phyloP scores from a whole-genome alignment of 2,888 invertebrate genomes.

The Pantelozetes paolii region DNA sequence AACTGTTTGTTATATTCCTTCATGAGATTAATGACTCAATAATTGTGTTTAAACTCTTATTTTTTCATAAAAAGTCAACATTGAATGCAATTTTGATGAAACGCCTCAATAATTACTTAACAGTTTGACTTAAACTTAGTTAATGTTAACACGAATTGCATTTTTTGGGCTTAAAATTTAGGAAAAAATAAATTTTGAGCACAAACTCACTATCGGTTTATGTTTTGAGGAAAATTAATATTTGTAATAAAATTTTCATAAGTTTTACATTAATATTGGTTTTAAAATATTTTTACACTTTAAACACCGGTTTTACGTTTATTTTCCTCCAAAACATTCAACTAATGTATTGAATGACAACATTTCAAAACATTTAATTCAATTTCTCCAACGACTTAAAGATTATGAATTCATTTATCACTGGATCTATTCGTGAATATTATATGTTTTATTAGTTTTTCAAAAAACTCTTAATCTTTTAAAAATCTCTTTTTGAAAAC shows the following conservation, averaged over 20 bases:
- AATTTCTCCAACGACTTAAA: neutral
- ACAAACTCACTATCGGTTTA: no score
- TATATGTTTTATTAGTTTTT: neutral
- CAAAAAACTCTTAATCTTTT: neutral
- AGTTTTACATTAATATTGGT: no score
- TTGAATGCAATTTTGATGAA: conserved; percentile 22
- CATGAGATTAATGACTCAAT: conserved; percentile 22
- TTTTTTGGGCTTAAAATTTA: no score
- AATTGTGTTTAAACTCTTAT: neutral
- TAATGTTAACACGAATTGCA: conserved; percentile 16
- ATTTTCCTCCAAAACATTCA: no score
- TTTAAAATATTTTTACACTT: no score
- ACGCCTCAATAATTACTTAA: conserved; percentile 29
- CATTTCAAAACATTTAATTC: no score
- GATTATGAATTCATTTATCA: neutral
- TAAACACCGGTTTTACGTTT: no score
- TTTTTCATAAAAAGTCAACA: neutral
- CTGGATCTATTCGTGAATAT: neutral
- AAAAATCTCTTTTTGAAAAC: neutral
- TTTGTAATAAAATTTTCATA: no score
- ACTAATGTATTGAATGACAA: no score
- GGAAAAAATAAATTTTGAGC: no score
- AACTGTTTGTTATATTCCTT: conserved; percentile 9
- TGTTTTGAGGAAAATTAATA: no score
- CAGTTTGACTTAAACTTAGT: neutral